A percentile compares a stretch with the other conserved stretches of the same genome.
Evolutionary conservation across 2,888 invertebrate genomes (phyloP).

Genomic region (Griposia aprilina): DNA sequence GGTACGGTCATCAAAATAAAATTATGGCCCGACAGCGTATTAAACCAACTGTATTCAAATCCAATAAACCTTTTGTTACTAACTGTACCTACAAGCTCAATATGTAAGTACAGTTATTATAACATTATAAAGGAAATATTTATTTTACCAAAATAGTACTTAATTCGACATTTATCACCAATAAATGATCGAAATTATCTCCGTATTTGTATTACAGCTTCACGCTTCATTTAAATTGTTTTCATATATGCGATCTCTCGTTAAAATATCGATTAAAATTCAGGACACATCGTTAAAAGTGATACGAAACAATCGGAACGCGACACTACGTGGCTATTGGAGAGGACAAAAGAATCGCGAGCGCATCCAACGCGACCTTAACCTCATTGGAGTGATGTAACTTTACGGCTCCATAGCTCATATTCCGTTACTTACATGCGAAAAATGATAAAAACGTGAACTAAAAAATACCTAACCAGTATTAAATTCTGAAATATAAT

Average conservation of each 20-base stretch:
- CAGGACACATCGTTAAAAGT: constrained; percentile 66
- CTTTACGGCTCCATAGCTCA: constrained; percentile 59
- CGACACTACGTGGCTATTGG: constrained; percentile 60
- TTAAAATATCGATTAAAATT: constrained; percentile 68
- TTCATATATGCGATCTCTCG: constrained; percentile 35
- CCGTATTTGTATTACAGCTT: constrained; percentile 26
- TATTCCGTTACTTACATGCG: constrained; percentile 39
- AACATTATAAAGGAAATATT: constrained; percentile 26
- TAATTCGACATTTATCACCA: constrained; percentile 41
- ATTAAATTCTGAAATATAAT: neutral
- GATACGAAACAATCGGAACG: constrained; percentile 72
- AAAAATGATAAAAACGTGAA: constrained; percentile 20
- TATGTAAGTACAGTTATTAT: constrained; percentile 36
- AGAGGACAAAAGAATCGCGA: constrained; percentile 71
- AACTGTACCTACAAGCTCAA: constrained; percentile 22
- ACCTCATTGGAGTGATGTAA: constrained; percentile 74
- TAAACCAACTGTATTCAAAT: constrained; percentile 24
- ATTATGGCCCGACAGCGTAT: constrained; percentile 4
- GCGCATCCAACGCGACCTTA: constrained; percentile 74
- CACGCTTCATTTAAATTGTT: constrained; percentile 42
- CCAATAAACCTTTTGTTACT: constrained; percentile 30
- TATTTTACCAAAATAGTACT: constrained; percentile 22
- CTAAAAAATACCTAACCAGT: neutral
- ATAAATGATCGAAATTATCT: constrained; percentile 40
- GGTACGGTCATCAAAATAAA: constrained; percentile 10